These are phyloP conservation scores for Centrocercus urophasianus DNA, from an alignment of 2,113 vertebrate genomes.

Conservation along the genomic window DNA sequence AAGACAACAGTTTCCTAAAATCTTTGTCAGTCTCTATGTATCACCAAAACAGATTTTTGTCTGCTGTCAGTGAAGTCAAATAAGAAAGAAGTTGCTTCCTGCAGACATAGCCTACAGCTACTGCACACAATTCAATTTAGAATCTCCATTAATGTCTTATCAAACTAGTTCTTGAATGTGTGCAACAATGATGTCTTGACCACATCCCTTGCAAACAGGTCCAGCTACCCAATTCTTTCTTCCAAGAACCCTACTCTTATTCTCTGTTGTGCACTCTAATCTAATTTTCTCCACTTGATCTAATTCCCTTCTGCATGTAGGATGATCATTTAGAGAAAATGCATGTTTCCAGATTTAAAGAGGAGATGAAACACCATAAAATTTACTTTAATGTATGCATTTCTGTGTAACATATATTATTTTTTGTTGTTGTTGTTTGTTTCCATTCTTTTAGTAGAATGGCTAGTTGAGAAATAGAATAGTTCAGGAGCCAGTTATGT, in stretches of 20 bases:
- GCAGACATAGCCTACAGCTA: neutral
- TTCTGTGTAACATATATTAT: neutral
- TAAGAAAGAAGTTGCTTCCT: neutral
- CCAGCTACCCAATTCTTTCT: neutral
- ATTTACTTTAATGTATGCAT: neutral
- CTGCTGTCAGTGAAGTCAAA: neutral
- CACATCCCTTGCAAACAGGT: neutral
- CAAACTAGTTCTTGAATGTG: neutral
- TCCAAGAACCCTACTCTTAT: neutral
- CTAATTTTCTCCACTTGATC: conserved; percentile 13
- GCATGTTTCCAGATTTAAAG: conserved; percentile 7
- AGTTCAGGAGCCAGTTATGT: conserved; percentile 44
- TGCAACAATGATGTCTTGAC: neutral
- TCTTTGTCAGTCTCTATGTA: neutral
- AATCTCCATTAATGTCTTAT: neutral
- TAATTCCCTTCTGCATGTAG: neutral
- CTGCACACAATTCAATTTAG: conserved; percentile 34
- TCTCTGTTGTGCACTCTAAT: neutral
- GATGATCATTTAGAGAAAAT: conserved; percentile 3
- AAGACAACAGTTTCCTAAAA: neutral
- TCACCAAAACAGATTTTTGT: conserved; percentile 22
- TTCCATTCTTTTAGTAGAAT: conserved; percentile 19
- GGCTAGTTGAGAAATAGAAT: conserved; percentile 3
- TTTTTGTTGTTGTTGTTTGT: neutral
- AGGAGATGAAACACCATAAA: neutral